phyloP scores from a whole-genome alignment of 35 echinoderm and acorn worm genomes.

The Lytechinus pictus region DNA sequence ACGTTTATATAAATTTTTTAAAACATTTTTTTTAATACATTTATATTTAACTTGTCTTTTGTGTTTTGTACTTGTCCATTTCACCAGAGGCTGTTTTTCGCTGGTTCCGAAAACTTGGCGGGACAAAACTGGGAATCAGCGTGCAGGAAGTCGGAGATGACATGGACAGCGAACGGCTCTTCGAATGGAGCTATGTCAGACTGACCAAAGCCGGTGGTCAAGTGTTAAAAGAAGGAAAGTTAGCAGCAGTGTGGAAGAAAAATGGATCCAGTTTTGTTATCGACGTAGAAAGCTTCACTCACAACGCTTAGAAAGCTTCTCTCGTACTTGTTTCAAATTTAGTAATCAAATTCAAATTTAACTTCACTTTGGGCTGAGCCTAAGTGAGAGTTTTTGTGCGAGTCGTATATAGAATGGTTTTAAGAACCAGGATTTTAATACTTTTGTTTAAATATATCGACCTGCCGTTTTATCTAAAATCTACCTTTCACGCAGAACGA shows the following conservation, averaged over 20 bases:
- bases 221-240: background rate
- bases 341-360: no score
- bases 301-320: background rate
- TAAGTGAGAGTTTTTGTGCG: no score
- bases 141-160: conserved; percentile 41
- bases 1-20: no score
- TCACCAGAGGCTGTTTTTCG: conserved; percentile 30
- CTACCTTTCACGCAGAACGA: no score
- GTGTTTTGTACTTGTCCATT: background rate
- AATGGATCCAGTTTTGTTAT: background rate
- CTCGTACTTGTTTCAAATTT: no score
- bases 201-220: background rate
- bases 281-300: conserved; percentile 15
- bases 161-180: conserved; percentile 48
- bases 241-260: conserved; percentile 41
- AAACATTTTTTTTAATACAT: no score
- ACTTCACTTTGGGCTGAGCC: no score
- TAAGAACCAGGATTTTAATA: no score
- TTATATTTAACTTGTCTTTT: background rate
- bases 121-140: background rate
- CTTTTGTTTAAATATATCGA: no score
- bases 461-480: no score
- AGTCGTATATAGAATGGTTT: no score
- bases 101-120: conserved; percentile 11
- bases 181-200: conserved; percentile 35